Base-by-base conservation (phyloP, 2,888 invertebrate species). In the Parthenolecanium corni region DNA sequence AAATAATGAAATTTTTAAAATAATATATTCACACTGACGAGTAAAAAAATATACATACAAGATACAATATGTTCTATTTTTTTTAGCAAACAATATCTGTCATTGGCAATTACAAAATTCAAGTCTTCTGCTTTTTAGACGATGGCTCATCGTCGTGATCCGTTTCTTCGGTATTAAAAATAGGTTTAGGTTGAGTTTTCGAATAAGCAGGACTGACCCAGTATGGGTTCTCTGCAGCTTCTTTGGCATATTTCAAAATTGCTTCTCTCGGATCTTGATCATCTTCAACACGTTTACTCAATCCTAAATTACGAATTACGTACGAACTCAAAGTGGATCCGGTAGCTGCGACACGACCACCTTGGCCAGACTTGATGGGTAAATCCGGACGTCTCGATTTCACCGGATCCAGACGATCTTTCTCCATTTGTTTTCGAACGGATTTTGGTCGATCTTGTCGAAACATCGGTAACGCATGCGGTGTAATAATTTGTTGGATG, bases 291-390 rank as follows among this genome's bases (percentile, higher is more conserved):
- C 89, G 79, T 69, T 94, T 93, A 71, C 92, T 93, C 9, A 94
- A 77, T 0, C 96, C 97, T 62, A 98, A 78, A 73, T 96, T 95
- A 65, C 96, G 82, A 52, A 96, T 95, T 9, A 97, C 92, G 72
- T 91, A 96, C 1, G 96, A 95, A 68, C 95, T 94, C 0, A 98
- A 77, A 0, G 97, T 98, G 62, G 93, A 92, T 1, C 95, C 95
- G 25, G 94, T 92, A 0, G 91, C 89, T 0, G 92, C 94, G 0
- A 96, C 89, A 65, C 96, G 79, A 0, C 97, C 96, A 31, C 96
- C 96, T 64, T 76, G 74, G 53, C 78, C 90, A 0, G 89, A 89
- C 2, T 89, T 90, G 56, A 91, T 90, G 0, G 91, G 91, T 51
- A 91, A 74, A 73, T 91, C 91, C 0, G 91, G 91, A 42, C 90